Conservation (phyloP, 2,797 vertebrate species). For the Clangula hyemalis region DNA sequence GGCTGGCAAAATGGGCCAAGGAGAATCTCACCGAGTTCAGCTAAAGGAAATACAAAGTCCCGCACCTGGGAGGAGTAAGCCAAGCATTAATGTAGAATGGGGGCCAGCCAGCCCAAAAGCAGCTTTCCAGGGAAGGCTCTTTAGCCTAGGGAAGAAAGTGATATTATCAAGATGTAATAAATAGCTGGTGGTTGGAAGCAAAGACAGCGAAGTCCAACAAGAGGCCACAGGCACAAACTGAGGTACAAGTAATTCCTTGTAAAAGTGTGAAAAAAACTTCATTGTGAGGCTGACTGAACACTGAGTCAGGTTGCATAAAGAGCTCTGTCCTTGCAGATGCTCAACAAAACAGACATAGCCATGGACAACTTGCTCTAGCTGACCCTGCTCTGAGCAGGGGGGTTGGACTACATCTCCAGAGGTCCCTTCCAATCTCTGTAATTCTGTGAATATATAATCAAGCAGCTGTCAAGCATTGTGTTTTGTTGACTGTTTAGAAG, state of each 20-base stretch:
- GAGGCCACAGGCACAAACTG: neutral
- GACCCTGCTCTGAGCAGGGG: neutral
- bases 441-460: neutral
- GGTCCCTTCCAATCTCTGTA: neutral
- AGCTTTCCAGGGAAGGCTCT: neutral
- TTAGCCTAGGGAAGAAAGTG: neutral
- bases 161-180: neutral
- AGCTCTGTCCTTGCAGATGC: neutral
- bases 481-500: neutral
- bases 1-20: neutral
- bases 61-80: neutral
- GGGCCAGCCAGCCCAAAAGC: neutral
- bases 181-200: neutral
- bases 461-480: neutral
- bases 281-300: neutral
- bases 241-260: neutral
- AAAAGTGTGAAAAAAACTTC: neutral
- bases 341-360: neutral
- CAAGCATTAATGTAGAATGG: neutral
- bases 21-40: neutral
- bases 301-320: neutral
- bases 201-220: neutral
- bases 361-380: neutral
- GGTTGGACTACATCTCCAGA: neutral
- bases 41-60: neutral